Conservation (phyloP, 2,888 invertebrate species). For the Nomada goodeniana region DNA sequence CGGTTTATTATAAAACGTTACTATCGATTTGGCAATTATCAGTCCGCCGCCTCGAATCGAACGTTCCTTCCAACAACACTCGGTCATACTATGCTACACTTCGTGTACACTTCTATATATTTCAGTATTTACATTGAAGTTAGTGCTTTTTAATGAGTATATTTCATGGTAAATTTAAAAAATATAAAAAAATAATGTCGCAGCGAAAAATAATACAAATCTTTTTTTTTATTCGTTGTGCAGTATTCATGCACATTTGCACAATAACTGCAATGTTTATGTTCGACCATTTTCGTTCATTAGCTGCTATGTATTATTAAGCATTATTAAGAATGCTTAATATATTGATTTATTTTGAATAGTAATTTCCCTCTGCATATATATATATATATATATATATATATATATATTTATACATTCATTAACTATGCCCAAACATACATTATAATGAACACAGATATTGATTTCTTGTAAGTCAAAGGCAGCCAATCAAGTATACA, state of each 20-base stretch:
- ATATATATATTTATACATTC: background rate
- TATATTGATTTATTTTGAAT: conserved; percentile 30
- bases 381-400: conserved; percentile 3
- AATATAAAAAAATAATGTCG: background rate
- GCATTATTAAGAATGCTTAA: background rate
- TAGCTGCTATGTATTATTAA: too few relatives aligned
- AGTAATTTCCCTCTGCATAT: conserved; percentile 29
- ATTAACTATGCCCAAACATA: conserved; percentile 32
- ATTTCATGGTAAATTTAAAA: background rate
- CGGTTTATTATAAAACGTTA: conserved; percentile 45
- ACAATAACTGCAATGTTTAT: background rate
- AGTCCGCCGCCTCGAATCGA: conserved; percentile 7
- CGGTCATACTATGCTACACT: background rate
- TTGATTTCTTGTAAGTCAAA: conserved; percentile 42
- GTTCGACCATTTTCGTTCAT: background rate
- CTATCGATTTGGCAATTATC: conserved; percentile 54
- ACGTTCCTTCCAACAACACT: background rate
- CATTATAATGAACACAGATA: conserved; percentile 40
- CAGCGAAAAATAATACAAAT: conserved; percentile 4
- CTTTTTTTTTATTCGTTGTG: background rate
- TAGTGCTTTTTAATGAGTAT: background rate
- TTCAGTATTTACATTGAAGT: background rate
- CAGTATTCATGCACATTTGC: background rate
- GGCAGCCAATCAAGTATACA: background rate
- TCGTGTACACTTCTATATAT: background rate